A percentile compares a stretch with the other conserved stretches of the same genome.
phyloP scores from a whole-genome alignment of 2,113 vertebrate genomes.

The Pangasianodon gigas region DNA sequence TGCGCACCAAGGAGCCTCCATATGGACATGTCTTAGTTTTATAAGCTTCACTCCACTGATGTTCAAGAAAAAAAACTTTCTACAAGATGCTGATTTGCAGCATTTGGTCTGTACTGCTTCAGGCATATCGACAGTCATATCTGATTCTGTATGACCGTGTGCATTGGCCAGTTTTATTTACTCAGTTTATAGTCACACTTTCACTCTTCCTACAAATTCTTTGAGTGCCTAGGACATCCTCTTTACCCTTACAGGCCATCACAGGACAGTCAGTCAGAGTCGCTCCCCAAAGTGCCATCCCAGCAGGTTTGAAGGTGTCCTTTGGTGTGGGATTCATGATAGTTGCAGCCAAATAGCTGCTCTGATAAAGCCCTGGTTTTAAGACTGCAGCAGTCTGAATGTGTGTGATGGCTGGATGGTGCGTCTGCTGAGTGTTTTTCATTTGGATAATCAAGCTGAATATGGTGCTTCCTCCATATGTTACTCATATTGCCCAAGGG shows the following conservation, averaged over 20 bases:
- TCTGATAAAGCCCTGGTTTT: constrained; percentile 30
- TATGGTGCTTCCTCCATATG: constrained; percentile 28
- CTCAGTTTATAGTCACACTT: constrained; percentile 1
- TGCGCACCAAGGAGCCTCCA: constrained; percentile 1
- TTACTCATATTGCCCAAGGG: constrained; percentile 26
- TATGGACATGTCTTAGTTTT: constrained; percentile 22
- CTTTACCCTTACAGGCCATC: constrained; percentile 20
- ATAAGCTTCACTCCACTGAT: constrained; percentile 10
- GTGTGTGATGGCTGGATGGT: not conserved
- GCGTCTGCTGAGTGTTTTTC: constrained; percentile 33
- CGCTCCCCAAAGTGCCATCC: constrained; percentile 33
- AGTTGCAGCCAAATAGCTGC: constrained; percentile 38
- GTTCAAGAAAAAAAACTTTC: not conserved
- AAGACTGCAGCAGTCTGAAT: constrained; percentile 17
- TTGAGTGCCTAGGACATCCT: not conserved
- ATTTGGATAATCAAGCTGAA: constrained; percentile 48
- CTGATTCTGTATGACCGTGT: not conserved
- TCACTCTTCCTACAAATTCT: not conserved
- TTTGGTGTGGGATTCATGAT: constrained; percentile 39
- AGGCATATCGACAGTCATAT: not conserved
- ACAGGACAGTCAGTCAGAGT: constrained; percentile 36
- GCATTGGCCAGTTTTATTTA: not conserved
- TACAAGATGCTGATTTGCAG: constrained; percentile 1
- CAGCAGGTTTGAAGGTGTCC: constrained; percentile 55
- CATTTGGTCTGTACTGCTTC: constrained; percentile 6